Evolutionary conservation across 2,113 vertebrate genomes (phyloP), one percentile per base, ranked within the genome.

Genomic region (Paralichthys olivaceus): DNA sequence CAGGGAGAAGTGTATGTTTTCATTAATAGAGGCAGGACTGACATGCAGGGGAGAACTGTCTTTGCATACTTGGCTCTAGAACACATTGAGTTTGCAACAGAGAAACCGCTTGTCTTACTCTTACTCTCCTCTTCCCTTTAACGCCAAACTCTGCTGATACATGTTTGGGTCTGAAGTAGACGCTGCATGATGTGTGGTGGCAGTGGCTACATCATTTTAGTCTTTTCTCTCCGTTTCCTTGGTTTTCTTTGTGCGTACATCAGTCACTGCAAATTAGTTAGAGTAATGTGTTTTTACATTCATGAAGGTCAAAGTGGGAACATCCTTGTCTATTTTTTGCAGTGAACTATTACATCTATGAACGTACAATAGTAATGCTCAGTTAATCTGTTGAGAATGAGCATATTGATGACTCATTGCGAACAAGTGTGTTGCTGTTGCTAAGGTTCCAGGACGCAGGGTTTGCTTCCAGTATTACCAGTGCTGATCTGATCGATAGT

Each of bases 51-150:
- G 37, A 59, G 54, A 53, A 71, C 15, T 40, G 9, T 13, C 37
- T 40, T 40, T 40, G 37, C 37, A 40, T 12, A 13, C 2, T 40
- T 9, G 37, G 2, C 37, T 40, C 11, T 3, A 13, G 37, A 40
- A 40, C 37, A 11, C 37, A 13, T 40, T 34, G 34, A 34, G 4
- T 66, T 64, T 63, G 32, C 64, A 70, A 37, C 69, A 73, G 72
- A 68, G 68, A 75, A 81, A 83, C 68, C 75, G 70, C 83, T 77
- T 72, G 65, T 73, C 47, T 64, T 77, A 75, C 72, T 72, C 34
- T 51, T 28, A 60, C 77, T 80, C 63, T 82, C 26, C n/a, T 77
- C 61, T 67, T 71, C 65, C 32, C 73, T 65, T 68, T 65, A 66
- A 63, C 68, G 67, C 76, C 64, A 83, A 63, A 49, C 19, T 11